A percentile compares a stretch with the other conserved stretches of the same genome.
Conservation (phyloP, 2,113 vertebrate species). For the chimpanzee (Pan troglodytes) region DNA sequence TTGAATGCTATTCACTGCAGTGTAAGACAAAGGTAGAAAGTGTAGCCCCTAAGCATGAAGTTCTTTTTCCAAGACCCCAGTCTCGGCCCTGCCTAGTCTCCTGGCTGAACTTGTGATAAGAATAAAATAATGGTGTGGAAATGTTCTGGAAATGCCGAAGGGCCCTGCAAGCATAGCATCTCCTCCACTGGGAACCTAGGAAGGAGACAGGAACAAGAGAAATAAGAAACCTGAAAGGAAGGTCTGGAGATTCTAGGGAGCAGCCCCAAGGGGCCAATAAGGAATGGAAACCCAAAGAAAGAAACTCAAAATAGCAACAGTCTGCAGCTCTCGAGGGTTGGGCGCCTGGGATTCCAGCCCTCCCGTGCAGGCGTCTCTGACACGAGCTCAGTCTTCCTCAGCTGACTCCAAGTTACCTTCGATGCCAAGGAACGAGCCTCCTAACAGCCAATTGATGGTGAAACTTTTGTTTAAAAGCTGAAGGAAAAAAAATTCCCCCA, state of each 20-base stretch:
- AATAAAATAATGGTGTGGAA: neutral
- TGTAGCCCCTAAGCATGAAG: neutral
- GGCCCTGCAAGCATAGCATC: neutral
- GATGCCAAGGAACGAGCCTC: neutral
- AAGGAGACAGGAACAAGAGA: neutral
- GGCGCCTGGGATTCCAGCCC: neutral
- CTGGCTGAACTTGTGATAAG: neutral
- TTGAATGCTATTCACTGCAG: neutral
- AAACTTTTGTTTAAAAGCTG: neutral
- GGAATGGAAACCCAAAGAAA: neutral
- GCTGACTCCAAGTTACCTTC: neutral
- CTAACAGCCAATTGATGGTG: neutral
- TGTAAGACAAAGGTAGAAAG: neutral
- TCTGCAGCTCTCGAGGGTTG: neutral
- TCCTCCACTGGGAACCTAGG: neutral
- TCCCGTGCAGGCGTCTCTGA: neutral
- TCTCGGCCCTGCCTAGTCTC: neutral
- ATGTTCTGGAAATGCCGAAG: neutral
- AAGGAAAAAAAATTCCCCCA: neutral
- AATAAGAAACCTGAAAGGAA: neutral
- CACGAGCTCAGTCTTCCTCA: neutral
- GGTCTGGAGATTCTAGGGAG: neutral
- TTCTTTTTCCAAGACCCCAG: neutral
- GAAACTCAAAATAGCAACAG: neutral
- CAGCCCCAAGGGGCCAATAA: neutral